Evolutionary conservation across 2,797 vertebrate species (phyloP).

Genomic region (Scarus forsteni): DNA sequence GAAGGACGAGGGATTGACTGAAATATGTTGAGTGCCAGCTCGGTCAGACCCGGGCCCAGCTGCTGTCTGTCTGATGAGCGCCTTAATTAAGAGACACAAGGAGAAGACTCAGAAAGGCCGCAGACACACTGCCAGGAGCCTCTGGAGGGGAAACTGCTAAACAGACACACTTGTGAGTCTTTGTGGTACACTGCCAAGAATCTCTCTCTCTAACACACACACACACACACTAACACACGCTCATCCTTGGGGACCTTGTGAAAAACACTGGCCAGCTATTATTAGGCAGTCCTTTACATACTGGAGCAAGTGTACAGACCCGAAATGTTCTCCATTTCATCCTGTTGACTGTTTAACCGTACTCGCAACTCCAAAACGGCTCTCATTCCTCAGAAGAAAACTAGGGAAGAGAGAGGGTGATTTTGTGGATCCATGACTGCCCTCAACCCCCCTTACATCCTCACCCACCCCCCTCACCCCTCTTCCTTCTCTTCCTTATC

Average conservation of each 20-base stretch:
- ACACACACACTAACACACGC: conserved; percentile 16
- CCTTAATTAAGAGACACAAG: conserved; percentile 83
- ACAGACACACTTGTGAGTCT: conserved; percentile 68
- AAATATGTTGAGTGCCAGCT: conserved; percentile 70
- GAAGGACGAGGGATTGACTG: conserved; percentile 43
- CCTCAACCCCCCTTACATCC: conserved; percentile 36
- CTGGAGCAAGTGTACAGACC: conserved; percentile 53
- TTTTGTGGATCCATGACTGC: conserved; percentile 75
- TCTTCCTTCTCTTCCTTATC: conserved; percentile 51
- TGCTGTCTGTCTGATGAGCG: conserved; percentile 79
- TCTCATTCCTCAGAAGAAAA: conserved; percentile 8
- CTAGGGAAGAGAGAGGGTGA: conserved; percentile 33
- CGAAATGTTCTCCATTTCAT: conserved; percentile 48
- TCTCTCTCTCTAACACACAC: conserved; percentile 34
- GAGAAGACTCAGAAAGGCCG: conserved; percentile 73
- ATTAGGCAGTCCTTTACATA: conserved; percentile 84
- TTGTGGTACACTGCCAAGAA: conserved; percentile 70
- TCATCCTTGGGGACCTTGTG: conserved; percentile 75
- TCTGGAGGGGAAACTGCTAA: conserved; percentile 77
- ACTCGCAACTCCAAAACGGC: conserved; percentile 54
- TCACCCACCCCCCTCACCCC: conserved; percentile 23
- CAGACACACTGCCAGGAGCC: conserved; percentile 68
- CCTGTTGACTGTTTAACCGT: conserved; percentile 78
- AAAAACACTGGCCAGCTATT: conserved; percentile 81
- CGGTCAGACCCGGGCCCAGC: conserved; percentile 79